Conservation (phyloP, 2,888 invertebrate genomes). For the Muscina levida region DNA sequence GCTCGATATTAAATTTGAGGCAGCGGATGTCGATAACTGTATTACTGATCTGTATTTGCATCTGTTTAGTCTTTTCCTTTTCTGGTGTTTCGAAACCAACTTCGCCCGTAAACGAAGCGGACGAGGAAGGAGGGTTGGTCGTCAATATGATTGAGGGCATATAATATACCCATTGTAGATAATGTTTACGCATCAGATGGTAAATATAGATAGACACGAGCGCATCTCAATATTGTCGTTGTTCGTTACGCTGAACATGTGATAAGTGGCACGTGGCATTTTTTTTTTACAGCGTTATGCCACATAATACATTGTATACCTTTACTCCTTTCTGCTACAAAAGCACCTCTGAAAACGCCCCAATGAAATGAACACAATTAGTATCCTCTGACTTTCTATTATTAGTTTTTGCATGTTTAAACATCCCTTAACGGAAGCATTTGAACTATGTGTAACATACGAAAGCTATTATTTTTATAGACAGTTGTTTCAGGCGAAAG, state of each 20-base stretch:
- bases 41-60: not conserved
- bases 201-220: slow-evolving; percentile 28
- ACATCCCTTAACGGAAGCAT: no score
- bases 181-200: no score
- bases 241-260: slow-evolving; percentile 49
- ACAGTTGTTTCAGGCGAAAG: no score
- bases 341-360: not conserved
- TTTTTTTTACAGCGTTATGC: slow-evolving; percentile 25
- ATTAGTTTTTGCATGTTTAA: no score
- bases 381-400: not conserved
- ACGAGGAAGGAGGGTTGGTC: not conserved
- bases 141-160: no score
- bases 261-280: slow-evolving; percentile 49
- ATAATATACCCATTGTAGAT: no score
- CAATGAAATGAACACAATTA: not conserved
- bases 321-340: no score
- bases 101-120: not conserved
- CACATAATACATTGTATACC: slow-evolving; percentile 20
- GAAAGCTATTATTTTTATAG: no score
- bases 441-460: no score
- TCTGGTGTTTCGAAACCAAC: not conserved
- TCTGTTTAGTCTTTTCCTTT: slow-evolving; percentile 15
- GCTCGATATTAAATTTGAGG: slow-evolving; percentile 14
- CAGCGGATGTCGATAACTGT: slow-evolving; percentile 55
- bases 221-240: slow-evolving; percentile 47